These are phyloP conservation scores for Ficedula albicollis DNA, from an alignment of 2,797 vertebrate genomes.

Conservation along the genomic window DNA sequence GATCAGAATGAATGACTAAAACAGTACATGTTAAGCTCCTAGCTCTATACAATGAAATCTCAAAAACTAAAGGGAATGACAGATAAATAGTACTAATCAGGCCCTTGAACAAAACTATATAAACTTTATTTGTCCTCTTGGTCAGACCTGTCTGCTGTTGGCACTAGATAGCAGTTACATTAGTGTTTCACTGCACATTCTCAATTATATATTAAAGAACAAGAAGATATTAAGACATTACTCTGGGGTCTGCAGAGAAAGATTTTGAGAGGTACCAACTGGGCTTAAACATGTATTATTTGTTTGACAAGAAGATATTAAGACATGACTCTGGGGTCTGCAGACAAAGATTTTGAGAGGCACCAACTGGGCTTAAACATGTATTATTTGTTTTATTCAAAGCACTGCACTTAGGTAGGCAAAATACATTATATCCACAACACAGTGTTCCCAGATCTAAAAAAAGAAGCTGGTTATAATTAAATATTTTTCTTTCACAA, in stretches of 20 bases:
- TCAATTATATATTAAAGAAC: not conserved
- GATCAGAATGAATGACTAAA: not conserved
- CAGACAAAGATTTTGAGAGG: not conserved
- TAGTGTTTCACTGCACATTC: not conserved
- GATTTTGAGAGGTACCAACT: not conserved
- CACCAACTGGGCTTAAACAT: not conserved
- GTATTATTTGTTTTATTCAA: not conserved
- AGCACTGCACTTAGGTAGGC: not conserved
- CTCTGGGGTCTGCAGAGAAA: not conserved
- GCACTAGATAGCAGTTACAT: not conserved
- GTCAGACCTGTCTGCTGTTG: not conserved
- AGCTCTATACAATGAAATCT: not conserved
- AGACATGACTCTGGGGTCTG: not conserved
- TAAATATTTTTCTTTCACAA: not conserved
- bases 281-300: not conserved
- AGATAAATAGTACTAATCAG: not conserved
- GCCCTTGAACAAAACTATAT: not conserved
- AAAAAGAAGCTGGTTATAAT: not conserved
- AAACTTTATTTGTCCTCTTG: not conserved
- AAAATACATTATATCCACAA: not conserved
- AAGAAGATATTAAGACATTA: not conserved
- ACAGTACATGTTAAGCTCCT: slow-evolving; percentile 7
- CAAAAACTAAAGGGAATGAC: not conserved
- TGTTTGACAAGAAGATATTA: not conserved
- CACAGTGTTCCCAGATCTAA: not conserved